Percentiles rank a stretch among this genome's conserved stretches.
Conservation (phyloP, 2,888 invertebrate species). For the Lysandra coridon region DNA sequence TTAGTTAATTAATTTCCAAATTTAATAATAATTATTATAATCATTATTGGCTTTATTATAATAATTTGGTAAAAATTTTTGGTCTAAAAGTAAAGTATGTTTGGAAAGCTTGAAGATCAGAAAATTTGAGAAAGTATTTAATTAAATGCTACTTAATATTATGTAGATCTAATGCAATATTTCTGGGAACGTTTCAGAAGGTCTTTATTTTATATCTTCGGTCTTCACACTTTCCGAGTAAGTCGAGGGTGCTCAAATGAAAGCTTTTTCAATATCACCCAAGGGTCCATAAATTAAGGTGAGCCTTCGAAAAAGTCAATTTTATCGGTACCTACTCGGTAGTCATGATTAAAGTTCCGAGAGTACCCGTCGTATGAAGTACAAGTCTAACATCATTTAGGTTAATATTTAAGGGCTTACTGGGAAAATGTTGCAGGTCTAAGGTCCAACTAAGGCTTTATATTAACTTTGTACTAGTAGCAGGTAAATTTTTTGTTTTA, state of each 20-base stretch:
- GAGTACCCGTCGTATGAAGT: background rate
- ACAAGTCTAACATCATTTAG: background rate
- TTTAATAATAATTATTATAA: too few relatives aligned
- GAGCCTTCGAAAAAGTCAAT: conserved; percentile 45
- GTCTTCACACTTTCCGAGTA: conserved; percentile 38
- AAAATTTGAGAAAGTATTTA: background rate
- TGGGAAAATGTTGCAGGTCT: background rate
- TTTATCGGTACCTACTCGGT: conserved; percentile 39
- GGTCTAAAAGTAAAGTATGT: too few relatives aligned
- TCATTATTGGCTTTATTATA: too few relatives aligned
- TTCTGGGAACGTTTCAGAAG: conserved; percentile 36
- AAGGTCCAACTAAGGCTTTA: background rate
- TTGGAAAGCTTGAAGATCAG: background rate
- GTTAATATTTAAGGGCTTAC: background rate
- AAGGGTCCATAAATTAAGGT: conserved; percentile 50
- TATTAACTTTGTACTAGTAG: background rate
- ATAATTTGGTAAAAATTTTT: too few relatives aligned
- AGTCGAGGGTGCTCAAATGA: conserved; percentile 37
- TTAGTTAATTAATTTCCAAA: too few relatives aligned
- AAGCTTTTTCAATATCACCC: conserved; percentile 47
- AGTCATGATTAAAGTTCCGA: conserved; percentile 41
- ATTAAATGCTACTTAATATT: background rate
- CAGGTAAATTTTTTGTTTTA: background rate
- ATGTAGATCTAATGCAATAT: conserved; percentile 4
- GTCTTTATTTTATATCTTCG: conserved; percentile 34